These are phyloP conservation scores for Thymelicus sylvestris DNA, from an alignment of 2,888 invertebrate species.

Conservation along the genomic window DNA sequence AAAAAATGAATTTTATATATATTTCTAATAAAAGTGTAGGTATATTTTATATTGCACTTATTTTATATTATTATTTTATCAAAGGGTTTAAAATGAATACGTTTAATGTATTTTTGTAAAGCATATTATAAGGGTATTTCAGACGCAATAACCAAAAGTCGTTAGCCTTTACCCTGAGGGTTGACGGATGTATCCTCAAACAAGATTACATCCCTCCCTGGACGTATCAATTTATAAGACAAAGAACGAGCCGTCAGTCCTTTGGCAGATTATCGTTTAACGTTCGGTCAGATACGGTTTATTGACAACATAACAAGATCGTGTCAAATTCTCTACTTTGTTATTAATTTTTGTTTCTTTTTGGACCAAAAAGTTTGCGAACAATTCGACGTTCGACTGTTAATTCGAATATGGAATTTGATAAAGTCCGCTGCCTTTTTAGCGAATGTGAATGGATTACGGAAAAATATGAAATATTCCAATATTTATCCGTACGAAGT, in stretches of 20 bases:
- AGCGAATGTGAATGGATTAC: conserved; percentile 24
- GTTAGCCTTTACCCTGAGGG: conserved; percentile 30
- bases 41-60: too few species aligned
- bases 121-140: conserved; percentile 1
- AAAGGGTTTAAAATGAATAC: too few species aligned
- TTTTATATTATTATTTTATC: too few species aligned
- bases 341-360: neutral
- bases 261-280: conserved; percentile 62
- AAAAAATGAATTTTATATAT: too few species aligned
- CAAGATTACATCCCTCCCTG: conserved; percentile 43
- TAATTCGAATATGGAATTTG: conserved; percentile 28
- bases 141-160: conserved; percentile 24
- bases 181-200: conserved; percentile 30
- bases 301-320: conserved; percentile 25
- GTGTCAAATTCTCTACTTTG: neutral
- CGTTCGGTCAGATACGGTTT: conserved; percentile 44
- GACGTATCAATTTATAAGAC: conserved; percentile 82
- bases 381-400: conserved; percentile 4
- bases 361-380: neutral
- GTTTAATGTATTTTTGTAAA: neutral
- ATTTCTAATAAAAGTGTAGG: too few species aligned
- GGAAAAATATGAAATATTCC: conserved; percentile 21
- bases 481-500: conserved; percentile 31
- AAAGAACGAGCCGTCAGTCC: conserved; percentile 73
- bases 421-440: conserved; percentile 23